phyloP scores from a whole-genome alignment of 2,888 invertebrate genomes.

The Dermolepida albohirtum region DNA sequence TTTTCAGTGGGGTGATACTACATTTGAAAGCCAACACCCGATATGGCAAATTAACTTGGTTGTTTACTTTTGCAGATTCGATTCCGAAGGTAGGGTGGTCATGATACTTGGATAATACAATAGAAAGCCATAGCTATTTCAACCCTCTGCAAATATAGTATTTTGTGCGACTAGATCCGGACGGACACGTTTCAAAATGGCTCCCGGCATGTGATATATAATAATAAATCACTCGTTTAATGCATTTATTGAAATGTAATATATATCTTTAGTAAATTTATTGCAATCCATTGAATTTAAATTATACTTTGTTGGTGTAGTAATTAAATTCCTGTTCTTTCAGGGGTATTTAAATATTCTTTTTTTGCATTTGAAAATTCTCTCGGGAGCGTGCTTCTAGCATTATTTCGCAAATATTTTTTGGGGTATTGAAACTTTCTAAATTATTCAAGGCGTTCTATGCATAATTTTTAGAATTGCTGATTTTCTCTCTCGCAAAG shows the following conservation, averaged over 20 bases:
- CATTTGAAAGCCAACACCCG: slow-evolving; percentile 42
- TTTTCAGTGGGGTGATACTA: slow-evolving; percentile 5
- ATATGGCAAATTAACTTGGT: slow-evolving; percentile 45
- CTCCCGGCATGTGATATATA: slow-evolving; percentile 16
- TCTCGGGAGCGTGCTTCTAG: too few relatives aligned
- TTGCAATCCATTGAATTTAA: too few relatives aligned
- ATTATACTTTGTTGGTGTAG: too few relatives aligned
- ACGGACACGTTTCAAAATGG: slow-evolving; percentile 30
- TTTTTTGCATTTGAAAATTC: too few relatives aligned
- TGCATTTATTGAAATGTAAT: neutral
- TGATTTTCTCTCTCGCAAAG: too few relatives aligned
- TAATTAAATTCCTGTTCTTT: too few relatives aligned
- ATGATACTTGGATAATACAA: slow-evolving; percentile 14
- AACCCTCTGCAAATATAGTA: slow-evolving; percentile 27
- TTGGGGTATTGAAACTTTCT: too few relatives aligned
- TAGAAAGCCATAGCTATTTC: slow-evolving; percentile 13
- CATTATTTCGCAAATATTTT: too few relatives aligned
- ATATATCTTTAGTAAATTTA: too few relatives aligned
- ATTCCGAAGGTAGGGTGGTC: slow-evolving; percentile 40
- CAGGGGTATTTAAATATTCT: too few relatives aligned
- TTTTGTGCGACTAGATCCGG: slow-evolving; percentile 22
- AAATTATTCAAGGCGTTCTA: too few relatives aligned
- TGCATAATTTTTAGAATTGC: too few relatives aligned
- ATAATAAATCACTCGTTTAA: slow-evolving; percentile 9
- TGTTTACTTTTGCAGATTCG: slow-evolving; percentile 40